Percentiles rank a stretch among this genome's conserved stretches.
These are phyloP conservation scores for Idaea biselata DNA, from an alignment of 2,888 invertebrate genomes.

Conservation along the genomic window DNA sequence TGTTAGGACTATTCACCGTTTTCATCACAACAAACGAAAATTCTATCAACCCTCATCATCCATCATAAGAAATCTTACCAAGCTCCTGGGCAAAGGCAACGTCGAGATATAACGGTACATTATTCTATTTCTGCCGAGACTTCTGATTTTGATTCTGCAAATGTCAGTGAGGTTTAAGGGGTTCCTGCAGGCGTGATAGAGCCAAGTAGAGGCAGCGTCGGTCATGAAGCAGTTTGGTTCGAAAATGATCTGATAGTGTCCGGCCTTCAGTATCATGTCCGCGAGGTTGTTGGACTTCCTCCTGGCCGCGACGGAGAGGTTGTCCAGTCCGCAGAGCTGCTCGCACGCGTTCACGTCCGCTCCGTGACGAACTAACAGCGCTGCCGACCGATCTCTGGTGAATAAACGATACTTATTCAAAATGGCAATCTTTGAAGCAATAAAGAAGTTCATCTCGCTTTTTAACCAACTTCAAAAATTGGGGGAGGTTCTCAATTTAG, in stretches of 20 bases:
- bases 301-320: conserved; percentile 77
- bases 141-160: conserved; percentile 79
- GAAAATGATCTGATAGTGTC: conserved; percentile 40
- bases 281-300: conserved; percentile 51
- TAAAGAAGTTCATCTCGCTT: background rate
- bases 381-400: conserved; percentile 76
- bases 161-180: conserved; percentile 78
- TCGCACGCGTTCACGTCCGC: conserved; percentile 83
- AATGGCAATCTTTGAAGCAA: conserved; percentile 10
- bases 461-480: too few species aligned
- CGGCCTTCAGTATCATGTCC: conserved; percentile 65
- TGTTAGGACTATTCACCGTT: background rate
- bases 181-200: conserved; percentile 61
- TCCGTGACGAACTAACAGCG: conserved; percentile 81
- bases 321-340: conserved; percentile 77
- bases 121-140: conserved; percentile 42
- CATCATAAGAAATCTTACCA: conserved; percentile 81
- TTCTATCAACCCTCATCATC: conserved; percentile 60
- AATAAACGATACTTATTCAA: background rate
- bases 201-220: conserved; percentile 54
- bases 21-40: background rate
- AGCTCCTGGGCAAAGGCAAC: conserved; percentile 77
- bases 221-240: conserved; percentile 23
- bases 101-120: conserved; percentile 58
- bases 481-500: too few species aligned